Evolutionary conservation across 2,113 vertebrate genomes (phyloP).

Genomic region (Syrrhaptes paradoxus): DNA sequence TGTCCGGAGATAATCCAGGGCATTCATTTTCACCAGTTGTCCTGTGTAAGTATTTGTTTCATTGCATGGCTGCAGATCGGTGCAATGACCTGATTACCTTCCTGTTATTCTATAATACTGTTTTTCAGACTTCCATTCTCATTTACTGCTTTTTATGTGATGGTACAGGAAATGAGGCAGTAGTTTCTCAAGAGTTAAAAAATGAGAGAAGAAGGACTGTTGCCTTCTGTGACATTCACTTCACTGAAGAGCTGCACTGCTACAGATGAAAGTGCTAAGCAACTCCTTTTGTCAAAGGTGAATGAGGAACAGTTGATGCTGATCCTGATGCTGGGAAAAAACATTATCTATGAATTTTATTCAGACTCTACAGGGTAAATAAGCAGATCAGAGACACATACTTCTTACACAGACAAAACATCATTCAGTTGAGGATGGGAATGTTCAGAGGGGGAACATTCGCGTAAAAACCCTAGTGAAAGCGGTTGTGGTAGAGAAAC

Average conservation of each 20-base stretch:
- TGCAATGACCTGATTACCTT: background rate
- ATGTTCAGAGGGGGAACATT: background rate
- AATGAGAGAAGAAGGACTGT: background rate
- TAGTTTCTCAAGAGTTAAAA: background rate
- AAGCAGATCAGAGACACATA: background rate
- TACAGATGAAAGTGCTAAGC: background rate
- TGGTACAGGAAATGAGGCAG: background rate
- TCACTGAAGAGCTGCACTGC: background rate
- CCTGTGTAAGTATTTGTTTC: background rate
- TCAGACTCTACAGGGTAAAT: background rate
- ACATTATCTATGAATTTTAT: background rate
- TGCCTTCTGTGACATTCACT: background rate
- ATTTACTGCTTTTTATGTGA: background rate
- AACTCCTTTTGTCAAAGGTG: background rate
- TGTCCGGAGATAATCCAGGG: background rate
- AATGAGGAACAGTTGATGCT: background rate
- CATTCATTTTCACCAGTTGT: background rate
- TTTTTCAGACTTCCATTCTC: background rate
- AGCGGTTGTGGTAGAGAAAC: background rate
- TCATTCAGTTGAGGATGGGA: background rate
- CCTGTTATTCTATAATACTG: background rate
- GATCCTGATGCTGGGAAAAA: background rate
- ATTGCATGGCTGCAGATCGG: background rate
- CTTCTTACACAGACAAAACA: background rate
- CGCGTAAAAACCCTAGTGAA: background rate